Percentiles rank a stretch among this genome's conserved stretches.
phyloP scores from a whole-genome alignment of 2,888 invertebrate genomes.

The Platynereis dumerilii region DNA sequence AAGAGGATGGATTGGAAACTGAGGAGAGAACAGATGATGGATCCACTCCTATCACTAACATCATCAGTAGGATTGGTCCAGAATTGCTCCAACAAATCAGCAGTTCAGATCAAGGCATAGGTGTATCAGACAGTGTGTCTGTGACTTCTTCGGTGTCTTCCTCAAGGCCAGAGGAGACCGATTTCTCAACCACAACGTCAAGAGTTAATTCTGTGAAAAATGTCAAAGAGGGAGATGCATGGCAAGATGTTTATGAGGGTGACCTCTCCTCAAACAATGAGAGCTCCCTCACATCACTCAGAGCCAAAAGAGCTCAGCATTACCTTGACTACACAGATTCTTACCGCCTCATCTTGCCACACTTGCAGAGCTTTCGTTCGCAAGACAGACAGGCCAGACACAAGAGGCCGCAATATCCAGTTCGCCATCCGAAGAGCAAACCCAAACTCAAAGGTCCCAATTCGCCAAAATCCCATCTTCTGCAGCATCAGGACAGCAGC shows the following conservation, averaged over 20 bases:
- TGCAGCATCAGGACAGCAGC: conserved; percentile 1
- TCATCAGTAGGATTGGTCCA: conserved; percentile 4
- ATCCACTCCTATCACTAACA: not conserved
- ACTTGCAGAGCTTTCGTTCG: not conserved
- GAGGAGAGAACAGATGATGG: not conserved
- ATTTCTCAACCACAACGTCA: conserved; percentile 14
- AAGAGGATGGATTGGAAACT: not conserved
- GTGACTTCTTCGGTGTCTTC: conserved; percentile 15
- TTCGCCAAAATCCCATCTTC: conserved; percentile 7
- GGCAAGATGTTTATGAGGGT: conserved; percentile 28
- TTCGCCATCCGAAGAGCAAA: not conserved
- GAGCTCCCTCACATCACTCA: conserved; percentile 22
- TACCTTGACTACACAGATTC: conserved; percentile 8
- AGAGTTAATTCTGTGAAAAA: conserved; percentile 5
- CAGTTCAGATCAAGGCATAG: conserved; percentile 24
- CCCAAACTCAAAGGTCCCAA: not conserved
- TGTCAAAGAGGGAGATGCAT: conserved; percentile 2
- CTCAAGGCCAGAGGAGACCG: conserved; percentile 12
- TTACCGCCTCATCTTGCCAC: not conserved
- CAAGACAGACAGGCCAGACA: not conserved
- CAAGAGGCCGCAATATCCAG: not conserved
- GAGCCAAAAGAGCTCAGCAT: conserved; percentile 12
- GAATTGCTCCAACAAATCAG: conserved; percentile 15
- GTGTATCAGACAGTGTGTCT: conserved; percentile 17
- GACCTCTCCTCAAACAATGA: conserved; percentile 29